Percentiles rank a stretch among this genome's conserved stretches.
Evolutionary conservation across 1,140 invertebrate genomes (phyloP).

Genomic region (Drosophila willistoni): DNA sequence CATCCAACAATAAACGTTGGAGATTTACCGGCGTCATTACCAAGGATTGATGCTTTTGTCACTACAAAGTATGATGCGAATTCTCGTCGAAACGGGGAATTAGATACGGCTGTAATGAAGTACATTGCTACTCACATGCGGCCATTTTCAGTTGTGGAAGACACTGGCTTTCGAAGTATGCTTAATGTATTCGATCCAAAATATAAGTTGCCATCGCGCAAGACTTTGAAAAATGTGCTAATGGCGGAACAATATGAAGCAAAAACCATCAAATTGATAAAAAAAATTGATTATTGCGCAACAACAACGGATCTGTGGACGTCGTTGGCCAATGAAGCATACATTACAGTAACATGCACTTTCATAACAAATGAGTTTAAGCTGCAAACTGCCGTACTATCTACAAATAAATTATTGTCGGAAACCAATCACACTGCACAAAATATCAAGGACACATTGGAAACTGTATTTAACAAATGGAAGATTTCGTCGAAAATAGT

Average conservation of each 20-base stretch:
- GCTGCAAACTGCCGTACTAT: slow-evolving; percentile 23
- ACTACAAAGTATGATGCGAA: slow-evolving; percentile 8
- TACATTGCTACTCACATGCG: slow-evolving; percentile 18
- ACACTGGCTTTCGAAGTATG: slow-evolving; percentile 18
- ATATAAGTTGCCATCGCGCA: too few relatives aligned
- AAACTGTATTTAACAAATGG: slow-evolving; percentile 21
- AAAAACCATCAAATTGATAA: slow-evolving; percentile 17
- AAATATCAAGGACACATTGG: slow-evolving; percentile 26
- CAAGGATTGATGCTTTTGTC: not conserved
- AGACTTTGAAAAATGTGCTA: too few relatives aligned
- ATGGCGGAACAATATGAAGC: too few relatives aligned
- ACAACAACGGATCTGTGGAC: slow-evolving; percentile 35
- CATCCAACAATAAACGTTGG: slow-evolving; percentile 19
- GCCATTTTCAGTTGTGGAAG: slow-evolving; percentile 27
- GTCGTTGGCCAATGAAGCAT: slow-evolving; percentile 22
- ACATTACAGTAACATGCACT: slow-evolving; percentile 31
- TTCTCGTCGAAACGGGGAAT: slow-evolving; percentile 10
- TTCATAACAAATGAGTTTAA: slow-evolving; percentile 24
- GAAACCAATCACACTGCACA: slow-evolving; percentile 28
- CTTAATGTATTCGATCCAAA: not conserved
- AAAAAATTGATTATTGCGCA: slow-evolving; percentile 17
- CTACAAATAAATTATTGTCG: slow-evolving; percentile 24
- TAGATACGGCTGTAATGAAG: slow-evolving; percentile 16
- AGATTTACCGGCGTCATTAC: not conserved
- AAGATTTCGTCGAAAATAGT: slow-evolving; percentile 25